Evolutionary conservation across 2,797 vertebrate genomes (phyloP).

Genomic region (Triplophysa yarkandensis): DNA sequence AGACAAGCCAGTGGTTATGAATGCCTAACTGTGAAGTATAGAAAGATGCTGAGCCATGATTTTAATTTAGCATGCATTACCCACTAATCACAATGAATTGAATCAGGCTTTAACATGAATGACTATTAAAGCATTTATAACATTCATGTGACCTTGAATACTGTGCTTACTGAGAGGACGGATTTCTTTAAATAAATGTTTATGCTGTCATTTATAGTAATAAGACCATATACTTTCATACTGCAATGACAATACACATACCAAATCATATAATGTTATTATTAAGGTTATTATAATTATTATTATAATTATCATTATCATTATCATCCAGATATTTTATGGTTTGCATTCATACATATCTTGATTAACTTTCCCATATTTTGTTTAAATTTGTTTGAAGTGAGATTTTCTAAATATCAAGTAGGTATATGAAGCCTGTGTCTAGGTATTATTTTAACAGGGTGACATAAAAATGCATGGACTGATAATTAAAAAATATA

Average conservation of each 20-base stretch:
- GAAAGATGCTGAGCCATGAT: slow-evolving; percentile 27
- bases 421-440: background rate
- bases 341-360: background rate
- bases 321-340: background rate
- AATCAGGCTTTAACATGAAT: slow-evolving; percentile 27
- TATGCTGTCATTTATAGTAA: background rate
- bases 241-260: background rate
- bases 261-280: no score
- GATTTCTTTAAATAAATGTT: background rate
- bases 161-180: background rate
- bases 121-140: slow-evolving; percentile 5
- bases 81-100: slow-evolving; percentile 32
- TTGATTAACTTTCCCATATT: no score
- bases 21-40: slow-evolving; percentile 11
- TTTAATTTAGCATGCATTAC: slow-evolving; percentile 10
- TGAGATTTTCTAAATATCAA: background rate
- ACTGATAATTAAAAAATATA: background rate
- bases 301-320: no score
- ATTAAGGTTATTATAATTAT: no score
- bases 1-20: background rate
- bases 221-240: background rate
- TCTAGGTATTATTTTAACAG: background rate
- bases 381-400: no score
- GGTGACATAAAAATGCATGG: background rate
- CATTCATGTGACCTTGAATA: background rate